Percentiles rank a stretch among this genome's conserved stretches.
Conservation (phyloP, 2,888 invertebrate species). For the Diarsia dahlii region DNA sequence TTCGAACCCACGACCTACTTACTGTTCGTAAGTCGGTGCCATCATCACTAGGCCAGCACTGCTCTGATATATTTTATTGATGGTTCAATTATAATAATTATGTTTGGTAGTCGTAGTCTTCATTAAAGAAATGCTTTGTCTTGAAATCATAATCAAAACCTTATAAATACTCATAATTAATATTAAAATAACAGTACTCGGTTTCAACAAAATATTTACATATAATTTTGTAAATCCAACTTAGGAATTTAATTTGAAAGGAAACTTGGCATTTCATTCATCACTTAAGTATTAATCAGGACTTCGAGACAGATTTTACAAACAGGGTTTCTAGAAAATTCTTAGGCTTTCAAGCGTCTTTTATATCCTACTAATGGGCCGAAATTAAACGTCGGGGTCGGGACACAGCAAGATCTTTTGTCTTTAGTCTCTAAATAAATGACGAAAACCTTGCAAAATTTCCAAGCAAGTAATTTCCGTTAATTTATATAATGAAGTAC, state of each 20-base stretch:
- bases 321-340: slow-evolving; percentile 6
- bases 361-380: slow-evolving; percentile 25
- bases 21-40: too few species aligned
- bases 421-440: slow-evolving; percentile 27
- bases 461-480: slow-evolving; percentile 40
- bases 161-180: background rate
- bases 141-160: background rate
- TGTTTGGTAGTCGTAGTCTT: background rate
- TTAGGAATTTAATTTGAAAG: background rate
- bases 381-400: slow-evolving; percentile 12
- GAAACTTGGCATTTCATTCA: background rate
- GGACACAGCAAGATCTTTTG: slow-evolving; percentile 29
- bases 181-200: background rate
- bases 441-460: slow-evolving; percentile 43
- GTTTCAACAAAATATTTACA: background rate
- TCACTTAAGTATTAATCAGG: slow-evolving; percentile 9
- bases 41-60: too few species aligned
- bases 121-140: background rate
- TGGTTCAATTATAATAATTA: background rate
- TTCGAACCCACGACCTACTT: too few species aligned
- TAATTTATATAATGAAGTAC: slow-evolving; percentile 50
- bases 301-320: background rate
- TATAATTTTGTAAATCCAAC: background rate
- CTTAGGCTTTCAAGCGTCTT: slow-evolving; percentile 32
- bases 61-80: background rate